A percentile compares a stretch with the other conserved stretches of the same genome.
Conservation (phyloP, 2,888 invertebrate genomes). For the Ptilodon capucinus region DNA sequence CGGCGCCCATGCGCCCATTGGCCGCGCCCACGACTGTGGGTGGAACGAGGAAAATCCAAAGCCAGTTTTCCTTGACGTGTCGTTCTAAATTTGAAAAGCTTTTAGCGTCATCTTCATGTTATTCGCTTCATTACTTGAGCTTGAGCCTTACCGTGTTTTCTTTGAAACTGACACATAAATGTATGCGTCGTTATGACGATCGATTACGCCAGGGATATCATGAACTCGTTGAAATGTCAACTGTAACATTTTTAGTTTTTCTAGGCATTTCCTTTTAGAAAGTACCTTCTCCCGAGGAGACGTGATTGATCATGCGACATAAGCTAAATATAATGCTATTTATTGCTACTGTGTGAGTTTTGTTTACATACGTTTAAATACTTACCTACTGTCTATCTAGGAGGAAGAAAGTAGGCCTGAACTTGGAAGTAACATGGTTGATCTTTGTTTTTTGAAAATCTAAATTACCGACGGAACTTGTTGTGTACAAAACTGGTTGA, state of each 20-base stretch:
- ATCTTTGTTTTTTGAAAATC: not conserved
- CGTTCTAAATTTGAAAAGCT: constrained; percentile 70
- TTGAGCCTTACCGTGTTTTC: constrained; percentile 41
- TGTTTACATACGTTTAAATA: no score
- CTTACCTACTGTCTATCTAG: no score
- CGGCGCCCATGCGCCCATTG: constrained; percentile 66
- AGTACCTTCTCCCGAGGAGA: no score
- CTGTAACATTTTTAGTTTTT: not conserved
- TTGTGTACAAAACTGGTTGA: not conserved
- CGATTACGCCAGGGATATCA: constrained; percentile 55
- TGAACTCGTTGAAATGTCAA: constrained; percentile 23
- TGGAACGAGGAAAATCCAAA: constrained; percentile 68
- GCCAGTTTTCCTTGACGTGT: constrained; percentile 56
- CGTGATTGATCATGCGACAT: no score
- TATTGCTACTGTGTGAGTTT: no score
- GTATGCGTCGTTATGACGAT: constrained; percentile 53
- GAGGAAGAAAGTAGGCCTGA: no score
- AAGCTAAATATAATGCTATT: no score
- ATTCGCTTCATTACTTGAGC: constrained; percentile 54
- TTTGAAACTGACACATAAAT: constrained; percentile 45
- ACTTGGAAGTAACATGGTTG: not conserved
- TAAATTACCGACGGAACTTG: not conserved
- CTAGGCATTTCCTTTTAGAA: not conserved
- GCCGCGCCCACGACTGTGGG: constrained; percentile 72
- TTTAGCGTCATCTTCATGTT: constrained; percentile 73